Evolutionary conservation across 2,113 vertebrate genomes (phyloP).

Genomic region (Hepsetus odoe): DNA sequence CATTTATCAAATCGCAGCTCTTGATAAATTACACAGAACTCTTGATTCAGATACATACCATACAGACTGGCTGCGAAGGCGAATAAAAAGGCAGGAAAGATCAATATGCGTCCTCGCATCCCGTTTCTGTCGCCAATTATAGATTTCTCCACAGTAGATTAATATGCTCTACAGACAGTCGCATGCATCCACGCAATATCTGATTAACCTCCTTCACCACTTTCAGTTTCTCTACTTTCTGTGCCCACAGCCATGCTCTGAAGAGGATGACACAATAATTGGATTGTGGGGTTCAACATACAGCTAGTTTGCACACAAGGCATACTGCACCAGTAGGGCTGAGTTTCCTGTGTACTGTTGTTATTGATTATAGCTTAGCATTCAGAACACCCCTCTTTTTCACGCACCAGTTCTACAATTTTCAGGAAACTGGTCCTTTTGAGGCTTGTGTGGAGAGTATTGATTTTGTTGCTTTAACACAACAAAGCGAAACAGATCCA

Average conservation of each 20-base stretch:
- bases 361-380: slow-evolving; percentile 16
- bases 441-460: neutral
- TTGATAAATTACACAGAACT: neutral
- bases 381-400: neutral
- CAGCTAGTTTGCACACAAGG: slow-evolving; percentile 12
- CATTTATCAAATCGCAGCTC: slow-evolving; percentile 12
- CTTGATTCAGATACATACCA: neutral
- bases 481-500: slow-evolving; percentile 26
- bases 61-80: slow-evolving; percentile 30
- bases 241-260: neutral
- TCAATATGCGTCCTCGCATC: slow-evolving; percentile 47
- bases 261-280: slow-evolving; percentile 33
- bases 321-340: neutral
- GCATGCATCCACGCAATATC: slow-evolving; percentile 40
- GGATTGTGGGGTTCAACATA: slow-evolving; percentile 15
- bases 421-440: neutral
- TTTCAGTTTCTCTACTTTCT: slow-evolving; percentile 4
- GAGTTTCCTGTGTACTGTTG: neutral
- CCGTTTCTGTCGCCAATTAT: slow-evolving; percentile 39
- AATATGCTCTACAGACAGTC: slow-evolving; percentile 39
- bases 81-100: slow-evolving; percentile 18
- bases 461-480: slow-evolving; percentile 18
- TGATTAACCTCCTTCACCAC: slow-evolving; percentile 48
- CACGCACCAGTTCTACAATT: slow-evolving; percentile 1
- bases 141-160: slow-evolving; percentile 52